Conservation (phyloP, 1,140 invertebrate genomes). For the Cephus cinctus region DNA sequence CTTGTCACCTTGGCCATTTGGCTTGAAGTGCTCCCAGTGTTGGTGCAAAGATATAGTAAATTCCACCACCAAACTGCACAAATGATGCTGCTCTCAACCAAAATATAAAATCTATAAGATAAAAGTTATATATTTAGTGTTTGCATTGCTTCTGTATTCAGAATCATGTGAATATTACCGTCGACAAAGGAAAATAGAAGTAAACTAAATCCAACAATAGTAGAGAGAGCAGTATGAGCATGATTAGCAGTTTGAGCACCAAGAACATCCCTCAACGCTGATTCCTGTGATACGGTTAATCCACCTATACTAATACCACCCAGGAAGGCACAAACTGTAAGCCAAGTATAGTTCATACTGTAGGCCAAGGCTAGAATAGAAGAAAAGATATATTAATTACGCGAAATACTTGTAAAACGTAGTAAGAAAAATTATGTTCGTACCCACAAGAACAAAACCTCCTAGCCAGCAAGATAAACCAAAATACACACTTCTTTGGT, state of each 20-base stretch:
- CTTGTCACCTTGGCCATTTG: too few relatives aligned
- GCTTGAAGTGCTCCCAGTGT: slow-evolving; percentile 13
- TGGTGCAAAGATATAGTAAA: slow-evolving; percentile 20
- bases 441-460: slow-evolving; percentile 28
- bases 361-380: slow-evolving; percentile 20
- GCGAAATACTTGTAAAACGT: neutral
- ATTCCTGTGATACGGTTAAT: slow-evolving; percentile 23
- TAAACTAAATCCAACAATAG: slow-evolving; percentile 19
- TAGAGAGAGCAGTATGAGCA: slow-evolving; percentile 18
- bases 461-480: slow-evolving; percentile 26
- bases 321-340: slow-evolving; percentile 20
- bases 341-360: slow-evolving; percentile 15
- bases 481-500: slow-evolving; percentile 27
- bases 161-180: slow-evolving; percentile 11
- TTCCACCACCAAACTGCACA: slow-evolving; percentile 18
- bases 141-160: neutral
- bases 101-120: slow-evolving; percentile 13
- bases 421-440: slow-evolving; percentile 3
- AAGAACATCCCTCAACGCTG: slow-evolving; percentile 20
- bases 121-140: neutral
- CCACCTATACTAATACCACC: slow-evolving; percentile 30
- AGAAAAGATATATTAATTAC: neutral
- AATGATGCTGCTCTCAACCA: slow-evolving; percentile 14
- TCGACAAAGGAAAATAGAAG: slow-evolving; percentile 19
- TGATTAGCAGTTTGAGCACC: slow-evolving; percentile 18